phyloP scores from a whole-genome alignment of 2,113 vertebrate species.

The Neomonachus schauinslandi region DNA sequence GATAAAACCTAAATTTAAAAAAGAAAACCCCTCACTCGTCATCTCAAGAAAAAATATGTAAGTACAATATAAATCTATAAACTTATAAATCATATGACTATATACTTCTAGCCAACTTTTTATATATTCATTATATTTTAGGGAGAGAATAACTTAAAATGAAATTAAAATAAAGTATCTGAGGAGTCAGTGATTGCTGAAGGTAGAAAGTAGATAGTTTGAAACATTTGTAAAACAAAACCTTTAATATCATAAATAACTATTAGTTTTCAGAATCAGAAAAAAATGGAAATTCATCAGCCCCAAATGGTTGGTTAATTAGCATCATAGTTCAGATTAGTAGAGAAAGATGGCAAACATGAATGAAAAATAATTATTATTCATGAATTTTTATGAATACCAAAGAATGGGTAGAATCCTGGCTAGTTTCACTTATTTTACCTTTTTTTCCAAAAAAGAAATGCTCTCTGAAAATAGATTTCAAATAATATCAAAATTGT shows the following conservation, averaged over 20 bases:
- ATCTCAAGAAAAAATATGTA: not conserved
- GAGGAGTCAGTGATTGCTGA: not conserved
- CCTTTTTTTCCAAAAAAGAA: not conserved
- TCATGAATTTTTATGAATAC: not conserved
- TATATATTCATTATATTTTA: not conserved
- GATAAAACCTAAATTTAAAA: not conserved
- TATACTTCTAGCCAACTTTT: not conserved
- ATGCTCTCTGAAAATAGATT: not conserved
- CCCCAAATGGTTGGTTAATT: not conserved
- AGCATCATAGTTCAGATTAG: not conserved
- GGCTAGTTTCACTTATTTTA: not conserved
- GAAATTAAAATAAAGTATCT: not conserved
- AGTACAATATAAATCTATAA: not conserved
- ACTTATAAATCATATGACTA: not conserved
- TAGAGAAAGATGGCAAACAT: not conserved
- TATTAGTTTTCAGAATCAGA: not conserved
- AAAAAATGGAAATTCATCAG: constrained; percentile 27
- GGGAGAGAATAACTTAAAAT: not conserved
- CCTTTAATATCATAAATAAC: not conserved
- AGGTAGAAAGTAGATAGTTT: not conserved
- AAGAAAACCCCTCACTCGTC: not conserved
- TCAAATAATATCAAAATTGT: not conserved
- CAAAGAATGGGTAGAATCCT: not conserved
- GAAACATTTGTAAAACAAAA: not conserved
- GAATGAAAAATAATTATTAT: not conserved